Base-by-base conservation (phyloP, 30 jellyfish, hydroid and myxozoan species). In the Hydra vulgaris region DNA sequence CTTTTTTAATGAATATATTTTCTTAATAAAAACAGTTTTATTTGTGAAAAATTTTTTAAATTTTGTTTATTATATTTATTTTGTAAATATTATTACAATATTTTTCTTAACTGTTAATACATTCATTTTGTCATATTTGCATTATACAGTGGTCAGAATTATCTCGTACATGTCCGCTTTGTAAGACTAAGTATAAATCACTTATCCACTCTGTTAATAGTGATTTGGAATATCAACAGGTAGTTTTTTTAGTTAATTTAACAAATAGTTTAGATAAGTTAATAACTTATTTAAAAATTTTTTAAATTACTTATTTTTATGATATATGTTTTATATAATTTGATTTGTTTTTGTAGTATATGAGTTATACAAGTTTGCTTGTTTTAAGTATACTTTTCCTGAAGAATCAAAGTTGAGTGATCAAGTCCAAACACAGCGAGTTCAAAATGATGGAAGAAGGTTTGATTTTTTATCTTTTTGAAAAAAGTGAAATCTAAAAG, bases 101-200 rank as follows among this genome's bases (percentile, higher is more conserved):
- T 73, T 26, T 75, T 75, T 54, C 74, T 75, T 75, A 26, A 75
- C 83, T 23, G 56, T 0, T 21, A 1, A 20, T 78, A 90, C 81
- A 90, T 83, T 85, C 94, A 8, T 90, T 90, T 82, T 90, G 97
- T 70, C 86, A 81, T 72, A 77, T 86, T 7, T 90, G 97, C 80
- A 90, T 90, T 55, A 77, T 90, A 23, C 97, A 90, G 71, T 90
- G 97, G 97, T 70, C 95, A 27, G 92, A 90, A 66, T 85, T 90
- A 27, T 92, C 92, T 0, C 90, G 95, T n/a, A 72, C 90, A 15
- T 90, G 97, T 77, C 97, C 97, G 8, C 85, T 90, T 0, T 90
- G 97, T 81, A 90, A 90, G 67, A 25, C 87, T 0, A 54, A 88
- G 17, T 90, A 83, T 82, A 78, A 85, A 26, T 80, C 95, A 3